Conservation (phyloP, 2,888 invertebrate species). For the Periphyllus acericola region DNA sequence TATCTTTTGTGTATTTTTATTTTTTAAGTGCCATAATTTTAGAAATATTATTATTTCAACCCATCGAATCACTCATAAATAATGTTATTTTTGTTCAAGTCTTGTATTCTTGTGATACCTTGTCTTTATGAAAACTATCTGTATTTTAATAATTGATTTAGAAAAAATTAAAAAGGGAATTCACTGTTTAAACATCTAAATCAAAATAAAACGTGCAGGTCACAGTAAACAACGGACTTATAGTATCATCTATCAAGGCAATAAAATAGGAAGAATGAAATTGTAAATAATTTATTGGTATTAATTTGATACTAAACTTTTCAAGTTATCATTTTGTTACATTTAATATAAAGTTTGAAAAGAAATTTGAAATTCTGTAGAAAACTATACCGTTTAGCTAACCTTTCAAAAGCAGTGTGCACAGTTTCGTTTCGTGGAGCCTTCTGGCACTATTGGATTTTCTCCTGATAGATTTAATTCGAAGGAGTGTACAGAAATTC, state of each 20-base stretch:
- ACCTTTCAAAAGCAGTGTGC: not conserved
- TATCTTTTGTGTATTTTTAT: no score
- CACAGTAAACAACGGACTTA: not conserved
- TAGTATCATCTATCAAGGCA: not conserved
- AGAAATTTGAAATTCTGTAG: not conserved
- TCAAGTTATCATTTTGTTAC: not conserved
- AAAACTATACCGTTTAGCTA: not conserved
- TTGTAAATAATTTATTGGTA: not conserved
- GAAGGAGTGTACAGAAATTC: not conserved
- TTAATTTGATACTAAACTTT: not conserved
- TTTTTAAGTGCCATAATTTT: no score
- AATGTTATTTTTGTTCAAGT: no score
- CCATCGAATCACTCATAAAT: no score
- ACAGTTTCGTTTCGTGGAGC: not conserved
- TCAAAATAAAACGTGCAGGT: not conserved
- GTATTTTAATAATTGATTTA: no score
- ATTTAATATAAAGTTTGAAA: not conserved
- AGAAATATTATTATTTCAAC: no score
- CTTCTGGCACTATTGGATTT: not conserved
- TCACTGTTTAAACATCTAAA: no score
- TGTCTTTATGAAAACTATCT: no score
- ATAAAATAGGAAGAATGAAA: not conserved
- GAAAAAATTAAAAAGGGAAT: no score
- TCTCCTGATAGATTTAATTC: not conserved
- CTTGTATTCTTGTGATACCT: no score